phyloP scores from a whole-genome alignment of 2,113 vertebrate species.

The Zosterops hypoxanthus region DNA sequence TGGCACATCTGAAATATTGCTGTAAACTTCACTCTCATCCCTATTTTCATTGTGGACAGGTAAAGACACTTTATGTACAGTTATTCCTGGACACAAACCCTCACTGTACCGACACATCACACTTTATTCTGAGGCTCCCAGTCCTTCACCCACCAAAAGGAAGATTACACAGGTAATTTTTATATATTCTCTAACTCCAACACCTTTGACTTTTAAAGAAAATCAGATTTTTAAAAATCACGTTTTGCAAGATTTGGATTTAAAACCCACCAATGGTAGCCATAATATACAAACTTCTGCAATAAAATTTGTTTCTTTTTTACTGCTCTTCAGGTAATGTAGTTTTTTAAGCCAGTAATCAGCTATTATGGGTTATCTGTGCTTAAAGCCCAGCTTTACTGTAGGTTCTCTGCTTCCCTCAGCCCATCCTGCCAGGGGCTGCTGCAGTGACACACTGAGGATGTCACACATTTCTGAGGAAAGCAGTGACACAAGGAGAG shows the following conservation, averaged over 20 bases:
- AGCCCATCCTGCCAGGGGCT: not conserved
- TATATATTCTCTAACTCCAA: not conserved
- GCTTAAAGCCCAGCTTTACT: not conserved
- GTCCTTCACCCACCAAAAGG: not conserved
- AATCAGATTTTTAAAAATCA: not conserved
- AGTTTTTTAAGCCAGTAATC: not conserved
- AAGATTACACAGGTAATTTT: not conserved
- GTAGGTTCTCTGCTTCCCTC: not conserved
- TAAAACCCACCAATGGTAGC: fast-evolving
- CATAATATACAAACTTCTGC: not conserved
- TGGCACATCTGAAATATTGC: not conserved
- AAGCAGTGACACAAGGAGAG: not conserved
- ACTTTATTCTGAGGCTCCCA: not conserved
- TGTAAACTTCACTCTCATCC: not conserved
- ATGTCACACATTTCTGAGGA: not conserved
- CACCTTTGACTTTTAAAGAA: not conserved
- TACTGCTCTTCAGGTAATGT: not conserved
- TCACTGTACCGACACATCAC: not conserved
- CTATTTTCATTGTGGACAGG: not conserved
- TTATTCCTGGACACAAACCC: not conserved
- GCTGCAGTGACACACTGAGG: not conserved
- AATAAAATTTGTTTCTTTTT: not conserved
- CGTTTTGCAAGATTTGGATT: not conserved
- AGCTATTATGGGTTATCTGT: not conserved
- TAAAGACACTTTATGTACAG: not conserved